Evolutionary conservation across 2,113 vertebrate genomes (phyloP), one percentile per base, ranked within the genome.

Genomic region (Papio anubis): DNA sequence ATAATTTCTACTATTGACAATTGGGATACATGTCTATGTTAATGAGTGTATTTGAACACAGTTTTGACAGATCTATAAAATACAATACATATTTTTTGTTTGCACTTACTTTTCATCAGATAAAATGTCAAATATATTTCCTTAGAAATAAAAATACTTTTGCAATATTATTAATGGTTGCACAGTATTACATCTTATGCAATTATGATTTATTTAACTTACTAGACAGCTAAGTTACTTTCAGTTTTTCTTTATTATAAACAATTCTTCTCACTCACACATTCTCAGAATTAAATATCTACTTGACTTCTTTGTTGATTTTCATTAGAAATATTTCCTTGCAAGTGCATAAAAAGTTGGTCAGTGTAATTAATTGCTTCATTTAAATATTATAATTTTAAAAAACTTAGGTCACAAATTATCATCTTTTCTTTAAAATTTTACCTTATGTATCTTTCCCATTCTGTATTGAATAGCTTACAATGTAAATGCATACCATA

Each of bases 81-180:
- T 52, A 66, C 2, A 38, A 12, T 3, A n/a, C 64, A 27, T 64
- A 75, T 64, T 84, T 80, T 83, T 73, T 92, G 43, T 90, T 83
- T 25, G 1, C 14, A 68, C 16, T 40, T 70, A 61, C 16, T 93
- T 96, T 83, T 89, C 57, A 64, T 84, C 59, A 86, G 35, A 21
- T 83, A 94, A 97, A 90, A 68, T 87, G 75, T 83, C 70, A 90
- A 88, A 55, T 75, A 90, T 84, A 25, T 86, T 79, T 90, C 40
- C 84, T 87, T 18, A 84, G n/a, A 2, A 91, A 79, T 93, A 85
- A 94, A 40, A 82, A 81, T 93, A 94, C 21, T 76, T 86, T 52
- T 50, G 9, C 40, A 91, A 45, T 59, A 73, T 93, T 96, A 68
- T 66, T 86, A 59, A 75, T 92, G 35, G n/a, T 70, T 86, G 64